Base-by-base conservation (phyloP, 2,113 vertebrate species). In the Calonectris borealis region DNA sequence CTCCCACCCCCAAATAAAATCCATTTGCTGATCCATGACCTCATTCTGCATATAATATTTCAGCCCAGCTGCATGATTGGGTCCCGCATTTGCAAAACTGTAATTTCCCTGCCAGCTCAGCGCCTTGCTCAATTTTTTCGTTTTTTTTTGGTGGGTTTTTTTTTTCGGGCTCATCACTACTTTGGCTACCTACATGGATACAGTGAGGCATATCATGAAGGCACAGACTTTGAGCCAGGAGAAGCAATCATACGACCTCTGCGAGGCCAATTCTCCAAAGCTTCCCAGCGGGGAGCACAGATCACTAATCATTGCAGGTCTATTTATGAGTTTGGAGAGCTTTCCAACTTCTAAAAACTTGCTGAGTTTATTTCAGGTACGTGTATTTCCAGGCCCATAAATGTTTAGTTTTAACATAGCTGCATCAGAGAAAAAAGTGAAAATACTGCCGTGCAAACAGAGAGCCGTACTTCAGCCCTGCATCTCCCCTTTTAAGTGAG, bases 351-450 rank as follows among this genome's bases (percentile, higher is more conserved):
- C 7, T 57, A 81, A 58, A 90, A 95, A 93, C 85, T 95, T 94
- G 92, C 89, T 80, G 93, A 95, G 95, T 95, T 98, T 98, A 93
- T 97, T 97, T 97, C 97, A 98, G 97, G 97, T 98, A 97, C 54
- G 40, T 11, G 51, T 40, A 94, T 97, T 98, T 98, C 95, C 97
- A 96, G 78, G 62, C 69, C 93, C 66, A 57, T 95, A 96, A 97
- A 93, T 40, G 7, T 96, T 97, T 40, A 77, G 81, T 76, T 92
- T 95, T 83, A 83, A 86, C 69, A 65, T 95, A 95, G 88, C 66
- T 80, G 93, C 92, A 96, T 94, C 90, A 55, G 86, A 85, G 94
- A 87, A 96, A 93, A 97, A 96, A 97, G 97, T 90, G 86, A 97
- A 98, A 98, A 97, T 90, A 96, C 69, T 85, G 83, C 93, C 58